A percentile compares a stretch with the other conserved stretches of the same genome.
phyloP scores from a whole-genome alignment of 2,113 vertebrate genomes.

The Heliornis fulica region DNA sequence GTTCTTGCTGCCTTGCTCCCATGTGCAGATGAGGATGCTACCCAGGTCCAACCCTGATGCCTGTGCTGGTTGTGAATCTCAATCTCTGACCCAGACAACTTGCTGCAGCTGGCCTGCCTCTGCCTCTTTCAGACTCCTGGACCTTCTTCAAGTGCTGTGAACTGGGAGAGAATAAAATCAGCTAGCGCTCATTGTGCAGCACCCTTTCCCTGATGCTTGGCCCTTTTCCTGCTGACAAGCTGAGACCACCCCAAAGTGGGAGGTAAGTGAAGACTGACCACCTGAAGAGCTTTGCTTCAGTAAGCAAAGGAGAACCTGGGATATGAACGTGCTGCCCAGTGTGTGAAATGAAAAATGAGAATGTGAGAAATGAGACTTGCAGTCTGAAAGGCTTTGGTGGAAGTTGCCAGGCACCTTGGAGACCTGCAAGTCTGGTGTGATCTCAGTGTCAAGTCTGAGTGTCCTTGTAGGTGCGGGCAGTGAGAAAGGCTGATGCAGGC shows the following conservation, averaged over 20 bases:
- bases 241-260: neutral
- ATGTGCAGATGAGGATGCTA: neutral
- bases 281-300: neutral
- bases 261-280: neutral
- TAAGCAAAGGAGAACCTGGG: neutral
- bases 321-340: accelerated
- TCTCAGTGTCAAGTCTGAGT: accelerated
- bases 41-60: accelerated
- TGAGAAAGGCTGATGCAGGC: neutral
- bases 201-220: neutral
- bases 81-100: neutral
- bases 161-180: neutral
- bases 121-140: neutral
- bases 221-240: neutral
- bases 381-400: neutral
- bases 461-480: neutral
- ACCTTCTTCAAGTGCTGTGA: neutral
- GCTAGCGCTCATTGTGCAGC: too few species aligned
- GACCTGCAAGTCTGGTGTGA: neutral
- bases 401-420: neutral
- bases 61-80: accelerated
- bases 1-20: neutral
- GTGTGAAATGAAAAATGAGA: too few species aligned
- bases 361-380: neutral
- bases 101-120: neutral